Base-by-base conservation (phyloP, 2,888 invertebrate species). In the Boloria euphrosyne region DNA sequence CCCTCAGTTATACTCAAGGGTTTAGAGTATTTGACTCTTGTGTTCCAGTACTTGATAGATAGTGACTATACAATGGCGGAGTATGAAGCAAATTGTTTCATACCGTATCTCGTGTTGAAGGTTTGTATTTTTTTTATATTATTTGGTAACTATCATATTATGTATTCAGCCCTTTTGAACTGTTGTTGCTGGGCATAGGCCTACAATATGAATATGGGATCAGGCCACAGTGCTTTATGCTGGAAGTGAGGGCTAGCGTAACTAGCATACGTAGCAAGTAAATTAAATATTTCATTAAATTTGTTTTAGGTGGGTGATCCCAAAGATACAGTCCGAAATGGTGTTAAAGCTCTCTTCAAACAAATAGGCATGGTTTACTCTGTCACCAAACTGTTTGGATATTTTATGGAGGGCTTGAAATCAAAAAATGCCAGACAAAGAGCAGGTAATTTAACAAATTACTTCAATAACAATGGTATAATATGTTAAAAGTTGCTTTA, bases 341-440 rank as follows among this genome's bases (percentile, higher is more conserved):
- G 97, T 46, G 98, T 99, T 0, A 95, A 97, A 70, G 93, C 95
- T 1, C 93, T 99, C 4, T 94, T 99, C 76, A 96, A 95, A 75
- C 96, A 96, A 85, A 95, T 98, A 61, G 96, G 96, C 73, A 93
- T 95, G 6, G 95, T 99, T 7, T 98, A 97, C 89, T 96, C 98
- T 0, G 96, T 97, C 44, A 96, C 96, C 69, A 98, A 98, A 85
- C 93, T 99, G 71, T 98, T 98, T 80, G 94, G 95, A 0, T 97
- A 96, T 76, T 93, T 99, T 17, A 97, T 98, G 95, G 99, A 99
- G 76, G 99, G 98, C 1, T 88, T 99, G 14, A 98, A 98, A 81
- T 98, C 98, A 0, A 99, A 99, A 87, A 99, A 99, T 86, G 97
- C 99, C 0, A 94, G 99, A 51, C 99, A 99, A 84, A 94, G 99